Conservation (phyloP, 1,140 invertebrate genomes). For the Phortica variegata region DNA sequence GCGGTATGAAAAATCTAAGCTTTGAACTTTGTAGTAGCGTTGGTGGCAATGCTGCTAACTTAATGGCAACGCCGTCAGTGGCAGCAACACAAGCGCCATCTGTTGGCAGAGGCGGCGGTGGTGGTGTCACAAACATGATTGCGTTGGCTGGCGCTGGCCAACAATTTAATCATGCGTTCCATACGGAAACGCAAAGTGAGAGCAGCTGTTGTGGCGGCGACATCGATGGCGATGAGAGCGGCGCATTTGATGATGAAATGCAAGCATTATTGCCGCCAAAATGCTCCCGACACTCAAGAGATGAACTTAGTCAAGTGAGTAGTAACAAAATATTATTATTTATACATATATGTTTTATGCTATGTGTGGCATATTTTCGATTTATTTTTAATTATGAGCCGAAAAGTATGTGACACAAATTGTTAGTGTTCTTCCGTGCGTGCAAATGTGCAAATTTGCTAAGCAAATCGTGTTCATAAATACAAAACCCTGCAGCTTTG, state of each 20-base stretch:
- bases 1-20: conserved; percentile 21
- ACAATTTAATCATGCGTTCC: conserved; percentile 15
- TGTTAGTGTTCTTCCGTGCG: no score
- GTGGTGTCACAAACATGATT: conserved; percentile 4
- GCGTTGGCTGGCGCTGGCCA: neutral
- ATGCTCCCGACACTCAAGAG: conserved; percentile 43
- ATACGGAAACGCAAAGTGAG: conserved; percentile 24
- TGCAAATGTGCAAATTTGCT: no score
- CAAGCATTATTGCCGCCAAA: conserved; percentile 47
- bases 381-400: no score
- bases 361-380: no score
- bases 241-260: conserved; percentile 51
- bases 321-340: no score
- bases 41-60: conserved; percentile 6
- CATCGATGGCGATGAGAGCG: conserved; percentile 25
- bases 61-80: conserved; percentile 17
- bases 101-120: conserved; percentile 17
- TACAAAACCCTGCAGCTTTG: no score
- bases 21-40: conserved; percentile 5
- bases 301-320: conserved; percentile 57
- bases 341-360: no score
- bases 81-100: conserved; percentile 15
- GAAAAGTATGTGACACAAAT: no score
- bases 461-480: no score
- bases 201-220: conserved; percentile 20